A percentile compares a stretch with the other conserved stretches of the same genome.
Evolutionary conservation across 2,888 invertebrate genomes (phyloP).

Genomic region (Disparrhopalites patrizii): DNA sequence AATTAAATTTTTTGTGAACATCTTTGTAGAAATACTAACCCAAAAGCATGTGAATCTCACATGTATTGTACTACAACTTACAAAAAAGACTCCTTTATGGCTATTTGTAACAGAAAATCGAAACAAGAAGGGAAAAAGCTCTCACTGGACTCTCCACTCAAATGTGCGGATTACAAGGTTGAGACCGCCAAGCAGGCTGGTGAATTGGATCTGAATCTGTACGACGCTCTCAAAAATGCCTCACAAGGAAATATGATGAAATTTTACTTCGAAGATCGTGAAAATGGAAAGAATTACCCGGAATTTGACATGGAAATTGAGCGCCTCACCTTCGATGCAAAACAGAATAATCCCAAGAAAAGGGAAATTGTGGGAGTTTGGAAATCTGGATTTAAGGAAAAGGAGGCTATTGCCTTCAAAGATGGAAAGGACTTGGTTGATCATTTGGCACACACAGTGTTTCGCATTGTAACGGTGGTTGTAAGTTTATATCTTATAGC

Average conservation of each 20-base stretch:
- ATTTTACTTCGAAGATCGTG: constrained; percentile 55
- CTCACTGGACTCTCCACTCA: neutral
- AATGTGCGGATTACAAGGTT: constrained; percentile 23
- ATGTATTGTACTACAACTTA: too few species aligned
- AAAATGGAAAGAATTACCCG: constrained; percentile 70
- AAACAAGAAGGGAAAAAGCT: constrained; percentile 61
- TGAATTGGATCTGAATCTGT: constrained; percentile 14
- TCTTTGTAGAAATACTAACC: too few species aligned
- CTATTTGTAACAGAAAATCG: constrained; percentile 52
- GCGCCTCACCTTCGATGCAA: constrained; percentile 49
- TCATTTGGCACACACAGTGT: constrained; percentile 76
- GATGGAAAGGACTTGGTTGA: constrained; percentile 66
- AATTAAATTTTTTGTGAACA: too few species aligned
- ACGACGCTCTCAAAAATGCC: constrained; percentile 7
- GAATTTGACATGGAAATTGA: constrained; percentile 69
- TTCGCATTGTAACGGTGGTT: constrained; percentile 77
- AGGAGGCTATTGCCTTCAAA: constrained; percentile 62
- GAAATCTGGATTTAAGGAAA: constrained; percentile 64
- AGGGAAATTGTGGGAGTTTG: constrained; percentile 63
- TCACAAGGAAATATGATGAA: constrained; percentile 37
- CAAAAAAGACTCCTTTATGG: too few species aligned
- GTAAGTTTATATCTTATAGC: too few species aligned
- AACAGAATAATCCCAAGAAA: constrained; percentile 25
- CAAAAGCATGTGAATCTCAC: too few species aligned
- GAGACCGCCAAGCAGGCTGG: neutral